Base-by-base conservation (phyloP, 2,797 vertebrate species). In the Tapirus indicus region DNA sequence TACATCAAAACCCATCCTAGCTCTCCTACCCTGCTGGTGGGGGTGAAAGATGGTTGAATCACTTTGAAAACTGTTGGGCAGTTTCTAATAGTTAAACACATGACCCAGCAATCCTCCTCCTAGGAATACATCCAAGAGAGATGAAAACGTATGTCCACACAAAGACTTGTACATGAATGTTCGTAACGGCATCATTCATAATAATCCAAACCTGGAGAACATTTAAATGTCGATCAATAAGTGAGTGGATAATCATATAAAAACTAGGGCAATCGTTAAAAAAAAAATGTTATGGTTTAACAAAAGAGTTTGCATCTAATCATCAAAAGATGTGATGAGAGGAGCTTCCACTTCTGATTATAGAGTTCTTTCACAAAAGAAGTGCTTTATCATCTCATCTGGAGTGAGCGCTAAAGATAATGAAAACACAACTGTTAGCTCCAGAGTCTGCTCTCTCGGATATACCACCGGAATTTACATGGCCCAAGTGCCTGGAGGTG, bases 261-360 rank as follows among this genome's bases (percentile, higher is more conserved):
- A 88, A 91, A 64, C 64, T 75, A 85, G 58, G 35, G 49, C 71
- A 84, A 74, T 38, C 1, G 3, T 77, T 78, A 23, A n/a, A 44
- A 56, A 20, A 21, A 83, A 71, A 18, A 32, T 71, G 54, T 56
- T 56, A 38, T 27, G 83, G 25, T 88, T 97, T 80, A 91, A 47
- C 49, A 75, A 75, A 85, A 69, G 77, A 77, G 29, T 52, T 7
- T 83, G 25, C 56, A 80, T 54, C 56, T 62, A n/a, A n/a, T 20
- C 64, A 77, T 72, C 79, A 38, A 75, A 38, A 90, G 41, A 64
- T 21, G 10, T 14, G 62, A 35, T 32, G 18, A 74, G 14, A 93
- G 7, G 35, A 38, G 68, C 47, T 86, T 84, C 35, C 44, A n/a
- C 60, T 80, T 96, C 44, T 93, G 75, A 93, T 85, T 82, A 75